Evolutionary conservation across 2,888 invertebrate genomes (phyloP), one percentile per base, ranked within the genome.

Genomic region (Alloscopus bannaensis): DNA sequence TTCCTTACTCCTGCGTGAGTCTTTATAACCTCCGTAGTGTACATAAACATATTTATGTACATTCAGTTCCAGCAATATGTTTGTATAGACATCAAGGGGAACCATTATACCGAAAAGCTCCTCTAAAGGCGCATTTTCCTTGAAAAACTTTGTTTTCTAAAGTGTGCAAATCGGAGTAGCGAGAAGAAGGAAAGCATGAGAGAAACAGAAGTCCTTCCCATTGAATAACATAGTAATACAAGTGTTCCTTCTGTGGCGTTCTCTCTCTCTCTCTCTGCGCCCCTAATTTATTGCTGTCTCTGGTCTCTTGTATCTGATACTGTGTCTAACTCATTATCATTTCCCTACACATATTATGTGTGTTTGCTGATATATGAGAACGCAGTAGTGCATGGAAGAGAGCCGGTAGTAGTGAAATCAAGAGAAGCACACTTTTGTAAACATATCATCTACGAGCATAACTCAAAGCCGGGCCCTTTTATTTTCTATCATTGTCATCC

Each of bases 211-310:
- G 75, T 75, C 29, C 47, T 31, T 40, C n/a, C n/a, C n/a, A n/a
- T 59, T 55, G n/a, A 22, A 18, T 2, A 69, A 36, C 52, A 55
- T 18, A 20, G 55, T 55, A 62, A 60, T 22, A 45, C 20, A 4
- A 31, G 28, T 59, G 47, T 28, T 45, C 29, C n/a, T n/a, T n/a
- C n/a, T n/a, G n/a, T n/a, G n/a, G n/a, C n/a, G n/a, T n/a, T 52
- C 31, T 57, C 28, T 29, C 36, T 42, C 36, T 47, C 52, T 52
- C 64, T 40, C 45, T 29, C 47, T 36, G 20, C 28, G 16, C 45
- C n/a, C n/a, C 52, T 70, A 77, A 77, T 77, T 77, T 77, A 77
- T 77, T 60, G 47, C 70, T 64, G 62, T 69, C 69, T 76, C 29
- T 64, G 18, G 69, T 69, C 69, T 77, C 77, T 62, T 64, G 64